Evolutionary conservation across 2,888 invertebrate species (phyloP).

Genomic region (Gandaritis pyraliata): DNA sequence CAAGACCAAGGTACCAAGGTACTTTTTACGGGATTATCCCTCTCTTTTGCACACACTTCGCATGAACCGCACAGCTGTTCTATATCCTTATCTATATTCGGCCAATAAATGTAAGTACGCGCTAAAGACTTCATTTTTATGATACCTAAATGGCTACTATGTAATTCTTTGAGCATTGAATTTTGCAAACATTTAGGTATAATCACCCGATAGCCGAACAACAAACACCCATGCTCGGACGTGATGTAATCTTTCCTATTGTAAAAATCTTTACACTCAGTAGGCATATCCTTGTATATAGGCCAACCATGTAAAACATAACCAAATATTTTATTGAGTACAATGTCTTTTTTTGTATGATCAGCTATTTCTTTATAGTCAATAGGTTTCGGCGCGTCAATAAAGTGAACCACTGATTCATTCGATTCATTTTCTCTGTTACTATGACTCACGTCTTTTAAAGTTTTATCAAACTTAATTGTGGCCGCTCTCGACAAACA

Average conservation of each 20-base stretch:
- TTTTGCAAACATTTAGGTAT: background rate
- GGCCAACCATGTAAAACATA: constrained; percentile 2
- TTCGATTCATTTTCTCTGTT: background rate
- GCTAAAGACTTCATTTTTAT: background rate
- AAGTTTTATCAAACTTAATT: background rate
- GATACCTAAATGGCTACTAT: constrained; percentile 3
- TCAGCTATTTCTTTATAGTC: background rate
- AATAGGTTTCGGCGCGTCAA: background rate
- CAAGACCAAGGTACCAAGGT: constrained; percentile 1
- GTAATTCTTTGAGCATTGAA: background rate
- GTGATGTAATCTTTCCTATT: constrained; percentile 3
- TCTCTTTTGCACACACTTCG: background rate
- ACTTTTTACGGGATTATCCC: constrained; percentile 2
- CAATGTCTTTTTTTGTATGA: background rate
- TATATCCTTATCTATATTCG: constrained; percentile 3
- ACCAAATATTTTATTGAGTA: background rate
- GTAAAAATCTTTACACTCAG: constrained; percentile 3
- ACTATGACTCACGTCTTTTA: background rate
- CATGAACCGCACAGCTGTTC: constrained; percentile 1
- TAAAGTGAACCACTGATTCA: background rate
- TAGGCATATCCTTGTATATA: background rate
- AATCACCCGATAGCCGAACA: background rate
- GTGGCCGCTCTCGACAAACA: constrained; percentile 1
- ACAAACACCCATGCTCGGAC: background rate
- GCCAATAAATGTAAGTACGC: constrained; percentile 2